Base-by-base conservation (phyloP, 2,797 vertebrate species). In the Lepus townsendii region DNA sequence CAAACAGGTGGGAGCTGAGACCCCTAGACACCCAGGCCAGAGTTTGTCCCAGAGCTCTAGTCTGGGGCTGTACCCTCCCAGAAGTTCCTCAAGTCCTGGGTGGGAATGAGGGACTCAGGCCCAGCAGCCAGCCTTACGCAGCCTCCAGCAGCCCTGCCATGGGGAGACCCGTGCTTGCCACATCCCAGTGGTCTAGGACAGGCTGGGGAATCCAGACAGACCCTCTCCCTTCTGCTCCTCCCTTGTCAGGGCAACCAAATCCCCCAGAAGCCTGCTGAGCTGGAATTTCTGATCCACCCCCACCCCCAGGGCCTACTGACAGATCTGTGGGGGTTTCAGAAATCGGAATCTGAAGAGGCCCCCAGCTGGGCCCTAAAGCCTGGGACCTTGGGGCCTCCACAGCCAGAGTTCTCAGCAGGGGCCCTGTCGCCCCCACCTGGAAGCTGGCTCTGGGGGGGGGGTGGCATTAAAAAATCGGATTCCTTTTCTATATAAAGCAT, bases 331-430 rank as follows among this genome's bases (percentile, higher is more conserved):
- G 35, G 66, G 11, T 1, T 22, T 22, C 57, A 38, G 24, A 38
- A 82, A 76, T 72, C 47, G 79, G 35, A 47, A 77, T 76, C 94
- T 83, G 71, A 52, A 65, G 54, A 78, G 35, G 16, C 65, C 85
- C 92, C 50, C 5, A 75, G 19, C 30, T 30, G 52, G 35, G 20
- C 6, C 13, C 16, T 24, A 13, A 27, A 85, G n/a, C 24, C 50
- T 27, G 26, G 38, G 54, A 38, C 42, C 42, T 47, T 47, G 42
- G 42, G 42, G 42, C 42, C 42, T 47, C 27, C 9, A 0, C 2
- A 12, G 17, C 5, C 10, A 26, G 32, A 83, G 68, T 63, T 85
- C 75, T 52, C 57, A 65, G 17, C 1, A 35, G 30, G 22, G 60
- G 16, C 63, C 47, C 2, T 17, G 16, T 79, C 7, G 1, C 35